Conservation (phyloP, 2,113 vertebrate species). For the Pipa parva region DNA sequence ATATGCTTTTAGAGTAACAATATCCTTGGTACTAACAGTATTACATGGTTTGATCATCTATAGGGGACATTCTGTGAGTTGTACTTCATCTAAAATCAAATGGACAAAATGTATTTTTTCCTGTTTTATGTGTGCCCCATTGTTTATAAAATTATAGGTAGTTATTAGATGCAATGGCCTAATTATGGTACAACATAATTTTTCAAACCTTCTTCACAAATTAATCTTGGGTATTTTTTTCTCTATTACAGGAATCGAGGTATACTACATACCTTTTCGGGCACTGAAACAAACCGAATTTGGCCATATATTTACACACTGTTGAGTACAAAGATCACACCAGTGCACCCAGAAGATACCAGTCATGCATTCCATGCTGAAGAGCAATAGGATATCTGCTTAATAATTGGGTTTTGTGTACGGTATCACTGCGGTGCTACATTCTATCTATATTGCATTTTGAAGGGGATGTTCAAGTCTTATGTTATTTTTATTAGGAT, state of each 20-base stretch:
- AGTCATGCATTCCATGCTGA: slow-evolving; percentile 45
- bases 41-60: no score
- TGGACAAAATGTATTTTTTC: no score
- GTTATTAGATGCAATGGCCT: no score
- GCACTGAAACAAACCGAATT: slow-evolving; percentile 93
- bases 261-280: slow-evolving; percentile 88
- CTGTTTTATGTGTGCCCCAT: no score
- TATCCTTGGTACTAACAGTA: no score
- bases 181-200: no score
- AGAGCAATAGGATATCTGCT: slow-evolving; percentile 39
- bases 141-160: no score
- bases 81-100: no score
- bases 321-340: slow-evolving; percentile 75
- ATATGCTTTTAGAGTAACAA: no score
- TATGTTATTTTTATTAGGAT: no score
- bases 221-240: neutral
- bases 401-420: slow-evolving; percentile 15
- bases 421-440: slow-evolving; percentile 42
- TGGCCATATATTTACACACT: slow-evolving; percentile 91
- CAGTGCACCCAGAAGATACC: slow-evolving; percentile 56
- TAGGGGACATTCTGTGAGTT: no score
- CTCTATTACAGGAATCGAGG: slow-evolving; percentile 75
- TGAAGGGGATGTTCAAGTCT: no score
- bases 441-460: slow-evolving; percentile 24
- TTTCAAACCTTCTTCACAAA: neutral